Evolutionary conservation across 2,888 invertebrate species (phyloP).

Genomic region (Pammene fasciana): DNA sequence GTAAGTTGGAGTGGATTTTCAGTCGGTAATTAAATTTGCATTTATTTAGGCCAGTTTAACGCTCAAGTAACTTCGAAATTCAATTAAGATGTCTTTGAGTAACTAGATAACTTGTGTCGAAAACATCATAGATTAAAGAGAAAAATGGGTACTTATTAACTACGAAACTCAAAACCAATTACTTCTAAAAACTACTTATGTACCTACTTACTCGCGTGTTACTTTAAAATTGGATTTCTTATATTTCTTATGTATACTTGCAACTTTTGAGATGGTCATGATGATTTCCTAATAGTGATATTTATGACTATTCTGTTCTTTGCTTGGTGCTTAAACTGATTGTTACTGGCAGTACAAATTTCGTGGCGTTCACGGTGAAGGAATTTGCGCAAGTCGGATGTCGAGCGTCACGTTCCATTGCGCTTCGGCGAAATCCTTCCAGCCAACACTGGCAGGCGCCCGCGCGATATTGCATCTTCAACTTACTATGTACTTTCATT

Average conservation of each 20-base stretch:
- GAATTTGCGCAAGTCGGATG: slow-evolving; percentile 68
- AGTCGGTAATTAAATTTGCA: slow-evolving; percentile 18
- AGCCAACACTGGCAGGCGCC: slow-evolving; percentile 41
- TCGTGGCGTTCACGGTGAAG: slow-evolving; percentile 55
- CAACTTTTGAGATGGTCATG: too few relatives aligned
- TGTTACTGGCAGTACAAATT: slow-evolving; percentile 42
- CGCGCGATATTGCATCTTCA: slow-evolving; percentile 42
- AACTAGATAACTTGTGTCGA: neutral
- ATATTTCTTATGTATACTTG: too few relatives aligned
- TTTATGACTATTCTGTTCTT: slow-evolving; percentile 11
- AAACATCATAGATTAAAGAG: neutral
- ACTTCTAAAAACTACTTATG: too few relatives aligned
- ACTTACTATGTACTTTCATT: slow-evolving; percentile 38
- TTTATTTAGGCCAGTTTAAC: slow-evolving; percentile 18
- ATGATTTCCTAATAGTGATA: too few relatives aligned
- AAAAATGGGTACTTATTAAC: too few relatives aligned
- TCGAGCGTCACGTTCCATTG: slow-evolving; percentile 66
- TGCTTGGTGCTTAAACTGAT: neutral
- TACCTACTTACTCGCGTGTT: too few relatives aligned
- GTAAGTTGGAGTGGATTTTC: neutral
- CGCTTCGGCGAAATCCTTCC: slow-evolving; percentile 65
- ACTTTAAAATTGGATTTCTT: too few relatives aligned
- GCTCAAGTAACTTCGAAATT: slow-evolving; percentile 19
- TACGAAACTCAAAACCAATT: too few relatives aligned
- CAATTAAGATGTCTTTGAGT: slow-evolving; percentile 20